Conservation (phyloP, 2,113 vertebrate genomes). For the Petrocephalus microphthalmus region DNA sequence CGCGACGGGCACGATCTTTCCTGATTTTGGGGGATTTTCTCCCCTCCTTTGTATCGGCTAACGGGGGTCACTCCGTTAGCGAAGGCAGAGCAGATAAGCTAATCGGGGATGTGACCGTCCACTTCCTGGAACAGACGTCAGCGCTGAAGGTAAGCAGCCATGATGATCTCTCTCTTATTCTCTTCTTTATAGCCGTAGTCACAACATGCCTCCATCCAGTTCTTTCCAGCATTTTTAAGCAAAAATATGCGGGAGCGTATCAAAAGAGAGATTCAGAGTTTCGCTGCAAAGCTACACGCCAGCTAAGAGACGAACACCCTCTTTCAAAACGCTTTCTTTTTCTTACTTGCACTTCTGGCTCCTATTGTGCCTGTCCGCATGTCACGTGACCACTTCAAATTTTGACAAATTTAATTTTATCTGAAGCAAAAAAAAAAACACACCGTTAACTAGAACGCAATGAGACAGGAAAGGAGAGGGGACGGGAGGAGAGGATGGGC, state of each 20-base stretch:
- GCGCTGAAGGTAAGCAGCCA: slow-evolving; percentile 75
- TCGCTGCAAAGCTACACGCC: neutral
- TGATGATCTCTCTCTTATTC: neutral
- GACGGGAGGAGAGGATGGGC: neutral
- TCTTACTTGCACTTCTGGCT: neutral
- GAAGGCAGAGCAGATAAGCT: slow-evolving; percentile 84
- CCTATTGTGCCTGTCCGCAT: neutral
- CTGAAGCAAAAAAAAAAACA: neutral
- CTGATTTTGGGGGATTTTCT: neutral
- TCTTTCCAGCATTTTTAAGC: neutral
- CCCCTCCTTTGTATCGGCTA: slow-evolving; percentile 49
- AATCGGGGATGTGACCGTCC: slow-evolving; percentile 75
- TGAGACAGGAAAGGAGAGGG: neutral
- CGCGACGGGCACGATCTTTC: neutral
- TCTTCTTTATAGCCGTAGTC: neutral
- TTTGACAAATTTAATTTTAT: neutral
- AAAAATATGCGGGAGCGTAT: neutral
- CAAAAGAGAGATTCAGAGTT: neutral
- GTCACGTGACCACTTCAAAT: neutral
- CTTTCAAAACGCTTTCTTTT: neutral
- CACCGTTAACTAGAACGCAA: neutral
- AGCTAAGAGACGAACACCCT: neutral
- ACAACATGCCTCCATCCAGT: neutral
- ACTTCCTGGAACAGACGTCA: slow-evolving; percentile 76
- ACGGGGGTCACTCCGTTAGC: slow-evolving; percentile 86